Percentiles rank a stretch among this genome's conserved stretches.
Conservation (phyloP, 2,797 vertebrate species). For the Sebastes alutus region DNA sequence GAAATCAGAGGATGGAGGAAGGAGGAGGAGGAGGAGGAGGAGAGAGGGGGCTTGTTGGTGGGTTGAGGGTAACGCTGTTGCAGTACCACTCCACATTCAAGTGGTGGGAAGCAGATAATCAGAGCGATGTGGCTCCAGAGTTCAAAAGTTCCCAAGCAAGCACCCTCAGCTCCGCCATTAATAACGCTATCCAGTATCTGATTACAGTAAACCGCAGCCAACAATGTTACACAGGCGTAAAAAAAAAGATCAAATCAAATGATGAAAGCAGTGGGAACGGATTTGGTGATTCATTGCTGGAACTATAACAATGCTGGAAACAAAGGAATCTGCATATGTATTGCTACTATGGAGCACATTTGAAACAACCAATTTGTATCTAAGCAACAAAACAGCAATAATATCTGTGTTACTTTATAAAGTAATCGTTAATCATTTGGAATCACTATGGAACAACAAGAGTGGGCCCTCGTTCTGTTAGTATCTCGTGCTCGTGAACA, state of each 20-base stretch:
- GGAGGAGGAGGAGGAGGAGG: not conserved
- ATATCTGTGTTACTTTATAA: not conserved
- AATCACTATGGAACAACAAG: not conserved
- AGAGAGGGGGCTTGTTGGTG: slow-evolving; percentile 4
- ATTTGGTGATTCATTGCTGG: slow-evolving; percentile 35
- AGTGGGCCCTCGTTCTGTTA: not conserved
- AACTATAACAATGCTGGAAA: slow-evolving; percentile 23
- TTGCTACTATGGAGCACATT: slow-evolving; percentile 1
- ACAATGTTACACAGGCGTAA: not conserved
- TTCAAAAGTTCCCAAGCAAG: slow-evolving; percentile 53
- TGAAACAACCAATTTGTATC: slow-evolving; percentile 32
- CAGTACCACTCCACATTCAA: slow-evolving; percentile 63
- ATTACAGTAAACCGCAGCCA: slow-evolving; percentile 31
- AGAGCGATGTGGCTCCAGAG: slow-evolving; percentile 53
- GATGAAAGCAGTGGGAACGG: slow-evolving; percentile 25
- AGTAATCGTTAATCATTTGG: slow-evolving; percentile 3
- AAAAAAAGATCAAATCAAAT: slow-evolving; percentile 1
- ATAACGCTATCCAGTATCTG: slow-evolving; percentile 32
- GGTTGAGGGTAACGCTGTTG: slow-evolving; percentile 52
- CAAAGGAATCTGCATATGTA: slow-evolving; percentile 23
- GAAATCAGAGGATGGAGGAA: slow-evolving; percentile 26
- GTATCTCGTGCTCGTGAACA: not conserved
- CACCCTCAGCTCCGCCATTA: slow-evolving; percentile 40
- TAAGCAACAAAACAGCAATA: slow-evolving; percentile 36
- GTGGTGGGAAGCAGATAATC: slow-evolving; percentile 68